Percentiles rank a stretch among this genome's conserved stretches.
Conservation (phyloP, 2,113 vertebrate genomes). For the Pristiophorus japonicus region DNA sequence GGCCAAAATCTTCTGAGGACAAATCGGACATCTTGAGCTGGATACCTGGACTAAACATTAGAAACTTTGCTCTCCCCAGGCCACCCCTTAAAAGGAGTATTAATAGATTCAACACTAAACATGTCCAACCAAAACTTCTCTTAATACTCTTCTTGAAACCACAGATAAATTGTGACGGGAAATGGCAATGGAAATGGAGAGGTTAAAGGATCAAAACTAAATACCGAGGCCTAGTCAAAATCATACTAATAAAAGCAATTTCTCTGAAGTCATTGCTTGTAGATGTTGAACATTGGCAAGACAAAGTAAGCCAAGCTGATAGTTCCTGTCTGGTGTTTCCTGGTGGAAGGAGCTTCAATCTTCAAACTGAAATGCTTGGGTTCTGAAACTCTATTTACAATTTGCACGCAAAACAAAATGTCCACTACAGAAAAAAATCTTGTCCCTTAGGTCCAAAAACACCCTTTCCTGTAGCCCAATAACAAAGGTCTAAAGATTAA, state of each 20-base stretch:
- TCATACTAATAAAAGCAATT: neutral
- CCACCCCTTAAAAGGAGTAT: neutral
- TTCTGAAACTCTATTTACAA: constrained; percentile 4
- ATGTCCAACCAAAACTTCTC: neutral
- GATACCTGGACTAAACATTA: neutral
- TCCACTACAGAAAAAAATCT: neutral
- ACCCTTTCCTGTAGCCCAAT: neutral
- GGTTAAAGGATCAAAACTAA: neutral
- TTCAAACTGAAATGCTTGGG: neutral
- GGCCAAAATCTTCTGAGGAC: neutral
- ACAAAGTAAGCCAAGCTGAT: neutral
- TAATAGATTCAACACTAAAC: neutral
- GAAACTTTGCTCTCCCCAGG: neutral
- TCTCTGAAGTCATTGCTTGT: neutral
- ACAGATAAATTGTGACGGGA: neutral
- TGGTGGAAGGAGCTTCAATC: neutral
- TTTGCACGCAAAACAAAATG: neutral
- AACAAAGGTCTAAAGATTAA: neutral
- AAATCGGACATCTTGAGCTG: neutral
- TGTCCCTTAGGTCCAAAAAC: neutral
- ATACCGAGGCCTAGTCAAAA: neutral
- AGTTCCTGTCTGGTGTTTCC: neutral
- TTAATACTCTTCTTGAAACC: neutral
- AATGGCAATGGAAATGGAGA: neutral
- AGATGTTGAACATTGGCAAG: neutral